phyloP scores from a whole-genome alignment of 2,113 vertebrate genomes.

The Beaufortia kweichowensis region DNA sequence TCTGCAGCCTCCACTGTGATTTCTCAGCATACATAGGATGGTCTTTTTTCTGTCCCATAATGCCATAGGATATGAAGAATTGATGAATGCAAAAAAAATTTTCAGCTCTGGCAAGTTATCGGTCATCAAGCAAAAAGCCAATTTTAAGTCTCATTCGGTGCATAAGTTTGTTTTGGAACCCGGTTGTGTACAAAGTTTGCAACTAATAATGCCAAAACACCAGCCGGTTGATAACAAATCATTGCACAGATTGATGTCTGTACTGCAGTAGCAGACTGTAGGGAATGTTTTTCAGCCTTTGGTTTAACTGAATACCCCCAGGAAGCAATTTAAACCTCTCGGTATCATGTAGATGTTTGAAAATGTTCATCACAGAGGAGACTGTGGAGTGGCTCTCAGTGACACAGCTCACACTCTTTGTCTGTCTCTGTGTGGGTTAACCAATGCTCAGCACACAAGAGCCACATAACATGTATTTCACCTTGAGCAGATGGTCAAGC shows the following conservation, averaged over 20 bases:
- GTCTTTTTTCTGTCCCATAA: too few relatives aligned
- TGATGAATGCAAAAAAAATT: too few relatives aligned
- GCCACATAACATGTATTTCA: neutral
- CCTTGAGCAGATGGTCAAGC: neutral
- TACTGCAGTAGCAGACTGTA: neutral
- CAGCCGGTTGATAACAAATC: neutral
- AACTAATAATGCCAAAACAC: too few relatives aligned
- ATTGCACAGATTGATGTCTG: neutral
- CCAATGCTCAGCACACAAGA: neutral
- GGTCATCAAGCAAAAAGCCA: too few relatives aligned
- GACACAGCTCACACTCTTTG: neutral
- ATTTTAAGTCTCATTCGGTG: too few relatives aligned
- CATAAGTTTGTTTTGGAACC: too few relatives aligned
- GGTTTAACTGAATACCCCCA: slow-evolving; percentile 58
- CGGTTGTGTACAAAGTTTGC: too few relatives aligned
- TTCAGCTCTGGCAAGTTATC: too few relatives aligned
- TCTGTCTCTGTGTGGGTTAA: neutral
- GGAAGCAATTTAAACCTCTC: slow-evolving; percentile 48
- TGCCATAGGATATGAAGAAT: too few relatives aligned
- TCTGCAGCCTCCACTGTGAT: too few relatives aligned
- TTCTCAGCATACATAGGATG: too few relatives aligned
- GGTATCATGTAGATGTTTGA: neutral
- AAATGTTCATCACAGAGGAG: slow-evolving; percentile 48
- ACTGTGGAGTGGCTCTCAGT: slow-evolving; percentile 6
- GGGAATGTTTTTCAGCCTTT: slow-evolving; percentile 20